Conservation (phyloP, 2,113 vertebrate genomes). For the Gymnocephalus cernua region DNA sequence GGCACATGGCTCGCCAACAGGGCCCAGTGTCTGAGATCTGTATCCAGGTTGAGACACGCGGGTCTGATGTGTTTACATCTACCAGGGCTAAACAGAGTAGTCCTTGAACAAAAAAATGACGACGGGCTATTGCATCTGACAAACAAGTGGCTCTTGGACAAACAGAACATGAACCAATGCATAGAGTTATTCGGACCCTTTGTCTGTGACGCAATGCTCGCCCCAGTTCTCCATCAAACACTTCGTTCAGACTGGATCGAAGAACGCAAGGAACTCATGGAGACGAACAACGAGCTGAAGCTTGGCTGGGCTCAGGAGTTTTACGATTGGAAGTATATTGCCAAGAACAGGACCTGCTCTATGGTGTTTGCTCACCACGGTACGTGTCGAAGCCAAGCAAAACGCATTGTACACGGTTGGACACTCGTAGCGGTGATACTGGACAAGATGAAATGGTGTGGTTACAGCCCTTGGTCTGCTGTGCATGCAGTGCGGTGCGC, state of each 20-base stretch:
- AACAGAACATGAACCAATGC: background rate
- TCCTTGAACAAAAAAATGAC: background rate
- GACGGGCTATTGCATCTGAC: background rate
- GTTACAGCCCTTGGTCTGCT: background rate
- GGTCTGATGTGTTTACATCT: background rate
- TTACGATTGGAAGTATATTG: background rate
- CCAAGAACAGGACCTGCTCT: background rate
- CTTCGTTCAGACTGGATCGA: background rate
- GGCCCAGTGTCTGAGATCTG: too few species aligned
- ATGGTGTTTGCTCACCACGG: background rate
- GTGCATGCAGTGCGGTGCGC: background rate
- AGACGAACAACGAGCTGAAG: background rate
- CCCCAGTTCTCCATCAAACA: background rate
- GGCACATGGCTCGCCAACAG: too few species aligned
- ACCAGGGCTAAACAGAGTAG: background rate
- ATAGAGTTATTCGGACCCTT: background rate
- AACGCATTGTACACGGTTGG: background rate
- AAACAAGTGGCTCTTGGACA: background rate
- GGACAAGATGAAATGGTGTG: background rate
- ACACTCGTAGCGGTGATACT: background rate
- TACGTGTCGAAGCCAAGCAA: background rate
- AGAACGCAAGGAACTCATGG: background rate
- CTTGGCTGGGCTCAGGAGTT: background rate
- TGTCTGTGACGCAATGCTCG: background rate
- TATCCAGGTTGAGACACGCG: background rate